Base-by-base conservation (phyloP, 1,140 invertebrate genomes). In the Lerema accius region DNA sequence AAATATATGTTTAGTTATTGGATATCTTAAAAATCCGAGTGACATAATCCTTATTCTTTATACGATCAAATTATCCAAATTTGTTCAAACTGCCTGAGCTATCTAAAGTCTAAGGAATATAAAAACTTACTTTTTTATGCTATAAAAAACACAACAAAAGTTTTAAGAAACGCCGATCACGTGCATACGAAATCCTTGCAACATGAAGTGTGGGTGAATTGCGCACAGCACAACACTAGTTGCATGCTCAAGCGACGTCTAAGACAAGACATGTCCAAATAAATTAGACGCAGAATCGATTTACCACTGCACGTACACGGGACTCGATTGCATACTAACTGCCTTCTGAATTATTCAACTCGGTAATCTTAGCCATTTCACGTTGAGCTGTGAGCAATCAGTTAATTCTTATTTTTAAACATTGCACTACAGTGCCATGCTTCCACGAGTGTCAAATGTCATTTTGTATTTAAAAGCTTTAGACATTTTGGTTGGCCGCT, bases 211-310 rank as follows among this genome's bases (percentile, higher is more conserved):
- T 35, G 37, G 26, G 28, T 48, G 23, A 59, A 59, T 48, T 37
- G 43, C 37, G 16, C 16, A 37, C 40, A 13, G 11, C 40, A 59
- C 55, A 46, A 46, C 43, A 59, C 55, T 48, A 46, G 43, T 46
- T 46, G 42, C 55, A 37, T 46, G 55, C 40, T 9, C 28, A 56
- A 14, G 1, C 16, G 19, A 28, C 53, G 53, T 17, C 26, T 58
- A 26, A 58, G n/a, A n/a, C 5, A 23, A 23, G 56, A 48, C 56
- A 48, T 59, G 56, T 59, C 56, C 43, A 59, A 48, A 59, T 59
- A 59, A 48, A 48, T 59, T 59, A 59, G 32, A 48, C 45, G 28
- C 42, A 6, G 56, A 26, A 59, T 59, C 56, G 56, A 59, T 56
- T 56, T 16, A 48, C 55, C 42, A 37, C 10, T 15, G 43, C 55